A percentile compares a stretch with the other conserved stretches of the same genome.
phyloP scores from a whole-genome alignment of 2,888 invertebrate species.

The Timema cristinae region DNA sequence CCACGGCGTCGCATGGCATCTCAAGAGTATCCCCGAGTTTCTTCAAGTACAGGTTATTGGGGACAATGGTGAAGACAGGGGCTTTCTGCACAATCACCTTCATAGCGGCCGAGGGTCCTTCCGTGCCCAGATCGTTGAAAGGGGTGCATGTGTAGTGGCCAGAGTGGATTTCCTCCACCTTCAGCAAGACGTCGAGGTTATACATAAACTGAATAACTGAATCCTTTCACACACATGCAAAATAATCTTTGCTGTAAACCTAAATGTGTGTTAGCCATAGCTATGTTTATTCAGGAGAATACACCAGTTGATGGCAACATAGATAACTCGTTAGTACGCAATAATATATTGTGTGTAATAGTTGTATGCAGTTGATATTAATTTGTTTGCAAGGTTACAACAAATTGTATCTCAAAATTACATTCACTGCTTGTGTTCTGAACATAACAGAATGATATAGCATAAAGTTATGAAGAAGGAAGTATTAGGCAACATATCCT shows the following conservation, averaged over 20 bases:
- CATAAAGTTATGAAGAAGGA: too few species aligned
- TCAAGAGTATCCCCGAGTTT: conserved; percentile 71
- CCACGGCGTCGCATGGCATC: conserved; percentile 76
- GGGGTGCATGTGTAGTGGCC: conserved; percentile 91
- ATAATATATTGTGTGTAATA: too few species aligned
- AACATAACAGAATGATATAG: too few species aligned
- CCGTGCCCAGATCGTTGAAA: conserved; percentile 81
- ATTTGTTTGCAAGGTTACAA: too few species aligned
- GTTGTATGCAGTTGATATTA: too few species aligned
- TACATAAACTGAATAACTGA: neutral
- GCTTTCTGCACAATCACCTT: conserved; percentile 81
- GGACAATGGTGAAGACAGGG: conserved; percentile 75
- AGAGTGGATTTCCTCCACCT: conserved; percentile 77
- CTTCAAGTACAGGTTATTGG: conserved; percentile 78
- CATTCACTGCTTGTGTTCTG: too few species aligned
- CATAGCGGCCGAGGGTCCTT: conserved; percentile 78
- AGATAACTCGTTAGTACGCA: too few species aligned
- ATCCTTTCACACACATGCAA: neutral
- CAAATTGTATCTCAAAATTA: too few species aligned
- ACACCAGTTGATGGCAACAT: too few species aligned
- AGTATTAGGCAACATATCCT: too few species aligned
- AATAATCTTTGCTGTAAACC: too few species aligned
- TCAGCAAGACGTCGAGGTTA: neutral
- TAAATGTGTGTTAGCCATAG: too few species aligned
- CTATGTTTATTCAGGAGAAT: neutral